Evolutionary conservation across 2,888 invertebrate species (phyloP), one percentile per base, ranked within the genome.

Genomic region (Phoenoteleia sp.): DNA sequence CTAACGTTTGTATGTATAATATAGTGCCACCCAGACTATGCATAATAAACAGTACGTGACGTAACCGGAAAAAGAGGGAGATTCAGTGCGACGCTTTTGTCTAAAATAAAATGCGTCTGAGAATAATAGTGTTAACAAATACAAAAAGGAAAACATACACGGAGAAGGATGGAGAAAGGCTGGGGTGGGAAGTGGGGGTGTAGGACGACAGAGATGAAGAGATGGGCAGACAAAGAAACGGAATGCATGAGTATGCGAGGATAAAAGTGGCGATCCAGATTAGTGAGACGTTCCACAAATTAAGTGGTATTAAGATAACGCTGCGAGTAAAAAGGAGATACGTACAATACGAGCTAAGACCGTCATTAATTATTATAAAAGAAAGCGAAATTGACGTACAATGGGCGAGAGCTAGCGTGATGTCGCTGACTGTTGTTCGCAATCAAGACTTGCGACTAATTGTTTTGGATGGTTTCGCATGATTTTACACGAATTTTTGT

Each of bases 231-330:
- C 45, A 58, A 71, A 84, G 80, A 71, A 81, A 81, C 19, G 39
- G 56, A 64, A 66, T 77, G 72, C 72, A 72, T 66, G 72, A 76
- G 81, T 71, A 82, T 67, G 77, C 72, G 72, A 72, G 71, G 56
- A 81, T 71, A 71, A 54, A 62, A 76, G 71, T 62, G 54, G 69
- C 49, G 66, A 77, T 82, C 45, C 66, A 82, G 77, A 82, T 82
- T 77, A 77, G 72, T 36, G 58, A 82, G 58, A 82, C 77, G 77
- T 52, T 77, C 81, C 76, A 76, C 82, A 82, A 82, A 82, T 82
- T 82, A 82, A 82, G 76, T 72, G 72, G 77, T 69, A 82, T 77
- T 66, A 82, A 82, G 82, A 77, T 77, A 72, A 77, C 69, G 66
- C 25, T 39, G 13, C 56, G 49, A 72, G 45, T 72, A 77, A 71